Evolutionary conservation across 2,888 invertebrate genomes (phyloP).

Genomic region (Thymelicus sylvestris): DNA sequence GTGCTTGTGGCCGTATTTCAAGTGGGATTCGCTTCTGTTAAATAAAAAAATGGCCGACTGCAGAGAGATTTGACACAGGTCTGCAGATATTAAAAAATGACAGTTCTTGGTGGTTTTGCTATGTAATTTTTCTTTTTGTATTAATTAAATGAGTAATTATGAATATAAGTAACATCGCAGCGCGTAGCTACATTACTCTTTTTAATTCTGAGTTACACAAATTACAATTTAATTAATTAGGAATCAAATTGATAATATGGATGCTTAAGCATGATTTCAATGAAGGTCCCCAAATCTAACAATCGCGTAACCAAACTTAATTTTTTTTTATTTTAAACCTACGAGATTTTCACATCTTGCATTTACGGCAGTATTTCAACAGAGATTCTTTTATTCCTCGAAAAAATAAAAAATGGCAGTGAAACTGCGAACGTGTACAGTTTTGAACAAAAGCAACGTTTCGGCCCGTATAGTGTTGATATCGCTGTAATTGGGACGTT

Average conservation of each 20-base stretch:
- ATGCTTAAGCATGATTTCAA: too few relatives aligned
- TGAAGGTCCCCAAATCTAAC: too few relatives aligned
- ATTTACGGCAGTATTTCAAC: conserved; percentile 11
- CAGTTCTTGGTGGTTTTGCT: neutral
- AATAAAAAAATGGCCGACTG: conserved; percentile 61
- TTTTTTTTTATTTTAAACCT: neutral
- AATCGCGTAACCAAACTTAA: too few relatives aligned
- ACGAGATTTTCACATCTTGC: conserved; percentile 1
- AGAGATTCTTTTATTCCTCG: conserved; percentile 14
- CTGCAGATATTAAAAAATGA: neutral
- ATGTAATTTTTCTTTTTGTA: too few relatives aligned
- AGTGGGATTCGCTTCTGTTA: conserved; percentile 73
- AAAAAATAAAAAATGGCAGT: conserved; percentile 52
- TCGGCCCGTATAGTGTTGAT: conserved; percentile 45
- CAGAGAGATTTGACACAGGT: neutral
- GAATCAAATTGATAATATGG: too few relatives aligned
- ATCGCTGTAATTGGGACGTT: conserved; percentile 46
- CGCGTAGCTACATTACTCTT: too few relatives aligned
- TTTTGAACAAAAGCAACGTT: conserved; percentile 53
- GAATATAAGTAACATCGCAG: too few relatives aligned
- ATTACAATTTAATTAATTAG: neutral
- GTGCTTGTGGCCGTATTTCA: conserved; percentile 77
- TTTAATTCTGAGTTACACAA: neutral
- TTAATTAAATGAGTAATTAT: too few relatives aligned
- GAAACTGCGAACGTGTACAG: conserved; percentile 64